Conservation (phyloP, 1,140 invertebrate species). For the Sitophilus oryzae region DNA sequence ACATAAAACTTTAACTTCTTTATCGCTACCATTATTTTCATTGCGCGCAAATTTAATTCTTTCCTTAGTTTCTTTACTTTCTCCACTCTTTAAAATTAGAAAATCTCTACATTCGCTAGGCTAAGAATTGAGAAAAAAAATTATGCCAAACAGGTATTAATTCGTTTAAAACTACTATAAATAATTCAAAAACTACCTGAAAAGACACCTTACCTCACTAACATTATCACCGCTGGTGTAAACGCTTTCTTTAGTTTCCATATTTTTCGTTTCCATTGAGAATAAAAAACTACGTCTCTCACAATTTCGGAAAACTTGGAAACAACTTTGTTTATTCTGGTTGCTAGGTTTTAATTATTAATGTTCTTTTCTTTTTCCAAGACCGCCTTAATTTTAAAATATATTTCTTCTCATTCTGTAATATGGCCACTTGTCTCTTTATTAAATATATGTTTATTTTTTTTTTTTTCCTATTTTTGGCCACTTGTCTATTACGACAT, state of each 20-base stretch:
- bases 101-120: no score
- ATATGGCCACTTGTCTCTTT: no score
- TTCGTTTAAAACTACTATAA: no score
- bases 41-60: neutral
- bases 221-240: constrained; percentile 10
- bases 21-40: neutral
- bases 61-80: neutral
- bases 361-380: no score
- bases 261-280: constrained; percentile 24
- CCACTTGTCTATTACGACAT: no score
- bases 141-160: no score
- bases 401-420: no score
- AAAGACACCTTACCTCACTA: constrained; percentile 14
- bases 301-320: constrained; percentile 9
- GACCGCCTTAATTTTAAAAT: no score
- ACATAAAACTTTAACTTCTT: neutral
- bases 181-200: constrained; percentile 3
- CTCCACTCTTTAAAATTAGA: no score
- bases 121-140: neutral
- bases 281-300: neutral
- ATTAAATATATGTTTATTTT: no score
- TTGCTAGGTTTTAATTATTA: neutral
- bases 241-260: constrained; percentile 1
- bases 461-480: no score
- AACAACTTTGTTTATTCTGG: constrained; percentile 9